A percentile compares a stretch with the other conserved stretches of the same genome.
Conservation (phyloP, 2,797 vertebrate genomes). For the Anisognathus igniventris region DNA sequence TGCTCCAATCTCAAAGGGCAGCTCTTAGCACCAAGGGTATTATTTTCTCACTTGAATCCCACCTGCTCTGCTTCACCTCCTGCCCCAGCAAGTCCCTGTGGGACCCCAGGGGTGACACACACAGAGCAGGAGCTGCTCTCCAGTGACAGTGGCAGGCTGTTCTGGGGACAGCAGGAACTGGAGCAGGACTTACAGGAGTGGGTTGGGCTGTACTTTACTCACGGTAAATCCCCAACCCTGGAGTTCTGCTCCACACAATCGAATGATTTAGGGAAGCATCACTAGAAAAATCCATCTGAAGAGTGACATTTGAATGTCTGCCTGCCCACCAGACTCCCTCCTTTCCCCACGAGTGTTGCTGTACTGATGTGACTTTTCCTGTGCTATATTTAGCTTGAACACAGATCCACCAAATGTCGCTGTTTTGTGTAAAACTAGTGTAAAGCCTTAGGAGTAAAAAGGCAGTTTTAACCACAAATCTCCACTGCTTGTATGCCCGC, state of each 20-base stretch:
- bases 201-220: neutral
- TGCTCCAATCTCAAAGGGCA: neutral
- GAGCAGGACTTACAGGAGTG: neutral
- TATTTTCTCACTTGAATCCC: neutral
- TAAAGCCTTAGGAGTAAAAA: neutral
- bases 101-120: neutral
- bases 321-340: conserved; percentile 1
- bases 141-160: neutral
- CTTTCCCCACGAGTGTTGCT: neutral
- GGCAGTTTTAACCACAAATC: neutral
- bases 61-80: neutral
- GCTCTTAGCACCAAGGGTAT: neutral
- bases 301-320: neutral
- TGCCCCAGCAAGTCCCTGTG: neutral
- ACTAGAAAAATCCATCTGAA: neutral
- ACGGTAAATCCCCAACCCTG: neutral
- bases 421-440: neutral
- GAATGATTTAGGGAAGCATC: neutral
- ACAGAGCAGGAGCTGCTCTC: neutral
- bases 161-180: neutral
- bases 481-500: neutral
- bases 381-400: conserved; percentile 23
- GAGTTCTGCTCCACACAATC: neutral
- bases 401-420: neutral
- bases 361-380: neutral